Base-by-base conservation (phyloP, 2,113 vertebrate genomes). In the Salminus brasiliensis region DNA sequence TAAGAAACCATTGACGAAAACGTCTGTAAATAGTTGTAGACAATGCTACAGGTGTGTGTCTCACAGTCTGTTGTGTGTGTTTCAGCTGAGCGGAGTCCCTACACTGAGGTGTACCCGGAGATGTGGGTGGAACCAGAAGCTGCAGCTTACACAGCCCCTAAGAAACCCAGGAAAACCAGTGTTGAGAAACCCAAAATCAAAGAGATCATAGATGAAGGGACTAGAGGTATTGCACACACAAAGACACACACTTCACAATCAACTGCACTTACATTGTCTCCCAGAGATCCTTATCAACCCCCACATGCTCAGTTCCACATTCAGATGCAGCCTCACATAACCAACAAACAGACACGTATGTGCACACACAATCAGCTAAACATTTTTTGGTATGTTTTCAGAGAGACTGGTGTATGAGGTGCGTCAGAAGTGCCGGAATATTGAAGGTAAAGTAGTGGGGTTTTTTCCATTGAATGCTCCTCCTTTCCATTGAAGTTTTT, bases 161-260 rank as follows among this genome's bases (percentile, higher is more conserved):
- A 99, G 91, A 98, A 98, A 63, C 96, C 96, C 5, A 91, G 97
- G 67, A 99, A 98, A 90, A 98, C 95, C 93, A 92, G 94, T 59
- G 85, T 94, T 0, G 97, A 99, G 88, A 99, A 99, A 86, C 95
- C 94, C 70, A 99, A 98, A 92, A 96, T 99, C 91, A 95, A 97
- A 90, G 97, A 99, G 88, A 97, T 99, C 81, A 98, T 99, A 27
- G 97, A 99, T 0, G 97, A 99, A 85, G 95, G 97, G 81, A 99
- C 97, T 75, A 93, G 97, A 96, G 97, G 97, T 98, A 92, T 74
- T 16, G 15, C 7, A 32, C 27, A 34, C 32, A 53, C 47, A 59
- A 52, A 60, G 32, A 74, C 27, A 57, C 57, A 70, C 63, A 30
- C 76, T 32, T 39, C 4, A 4, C 9, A 4, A 4, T n/a, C 4